These are phyloP conservation scores for Ischnus inquisitorius DNA, from an alignment of 2,888 invertebrate genomes.

Conservation along the genomic window DNA sequence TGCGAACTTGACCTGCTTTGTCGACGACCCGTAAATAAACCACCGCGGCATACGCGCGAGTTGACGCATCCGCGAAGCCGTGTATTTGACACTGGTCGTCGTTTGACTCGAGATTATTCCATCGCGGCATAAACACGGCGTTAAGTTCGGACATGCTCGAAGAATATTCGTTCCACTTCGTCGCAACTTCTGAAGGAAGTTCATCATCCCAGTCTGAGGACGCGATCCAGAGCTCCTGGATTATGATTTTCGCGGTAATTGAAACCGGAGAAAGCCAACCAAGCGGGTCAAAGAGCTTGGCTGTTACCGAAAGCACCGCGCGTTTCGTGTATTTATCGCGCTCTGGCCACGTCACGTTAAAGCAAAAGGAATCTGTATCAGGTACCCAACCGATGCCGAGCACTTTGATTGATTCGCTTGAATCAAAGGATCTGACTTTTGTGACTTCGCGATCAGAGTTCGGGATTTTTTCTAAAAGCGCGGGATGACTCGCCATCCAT, in stretches of 20 bases:
- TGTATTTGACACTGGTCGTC: conserved; percentile 31
- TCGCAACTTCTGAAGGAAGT: conserved; percentile 1
- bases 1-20: background rate
- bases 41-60: conserved; percentile 47
- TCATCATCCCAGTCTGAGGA: conserved; percentile 35
- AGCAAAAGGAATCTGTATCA: conserved; percentile 14
- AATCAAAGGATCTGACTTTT: conserved; percentile 39
- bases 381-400: conserved; percentile 37
- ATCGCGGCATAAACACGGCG: conserved; percentile 33
- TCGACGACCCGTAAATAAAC: conserved; percentile 14
- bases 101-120: conserved; percentile 23
- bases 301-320: background rate
- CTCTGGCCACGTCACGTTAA: conserved; percentile 17
- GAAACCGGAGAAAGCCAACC: conserved; percentile 32
- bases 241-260: conserved; percentile 28
- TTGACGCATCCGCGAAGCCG: conserved; percentile 66
- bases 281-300: background rate
- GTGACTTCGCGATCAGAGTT: background rate
- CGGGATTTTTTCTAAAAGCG: conserved; percentile 37
- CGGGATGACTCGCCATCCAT: conserved; percentile 16
- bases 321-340: background rate
- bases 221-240: conserved; percentile 40
- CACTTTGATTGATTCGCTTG: background rate
- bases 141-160: background rate
- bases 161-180: conserved; percentile 19